These are phyloP conservation scores for Agonopterix alstromeriana DNA, from an alignment of 2,888 invertebrate species.

Conservation along the genomic window DNA sequence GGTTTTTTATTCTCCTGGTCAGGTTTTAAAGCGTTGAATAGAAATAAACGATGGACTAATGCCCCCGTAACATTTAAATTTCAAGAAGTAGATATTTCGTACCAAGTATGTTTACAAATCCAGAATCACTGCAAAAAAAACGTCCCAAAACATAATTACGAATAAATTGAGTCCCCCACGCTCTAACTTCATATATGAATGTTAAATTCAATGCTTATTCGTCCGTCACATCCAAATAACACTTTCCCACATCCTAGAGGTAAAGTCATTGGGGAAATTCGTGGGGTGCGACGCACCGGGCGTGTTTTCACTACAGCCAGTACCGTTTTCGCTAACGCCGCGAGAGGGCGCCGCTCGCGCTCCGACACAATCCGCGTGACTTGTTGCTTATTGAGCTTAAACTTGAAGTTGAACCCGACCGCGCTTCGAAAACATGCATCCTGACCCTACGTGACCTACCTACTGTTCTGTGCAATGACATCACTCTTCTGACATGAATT, in stretches of 20 bases:
- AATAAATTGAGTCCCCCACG: too few relatives aligned
- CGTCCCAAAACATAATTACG: too few relatives aligned
- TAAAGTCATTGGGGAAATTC: constrained; percentile 71
- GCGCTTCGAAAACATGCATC: constrained; percentile 33
- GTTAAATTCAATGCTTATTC: too few relatives aligned
- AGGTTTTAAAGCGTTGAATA: too few relatives aligned
- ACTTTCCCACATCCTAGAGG: constrained; percentile 55
- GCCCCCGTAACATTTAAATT: too few relatives aligned
- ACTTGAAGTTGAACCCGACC: neutral
- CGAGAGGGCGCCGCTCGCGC: constrained; percentile 67
- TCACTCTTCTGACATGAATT: constrained; percentile 57
- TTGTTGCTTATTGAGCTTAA: constrained; percentile 43
- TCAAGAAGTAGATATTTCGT: too few relatives aligned
- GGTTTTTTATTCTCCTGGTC: too few relatives aligned
- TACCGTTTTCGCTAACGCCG: constrained; percentile 63
- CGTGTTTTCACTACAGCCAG: constrained; percentile 65
- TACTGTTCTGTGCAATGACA: constrained; percentile 21
- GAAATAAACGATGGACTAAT: too few relatives aligned
- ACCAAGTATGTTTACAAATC: too few relatives aligned
- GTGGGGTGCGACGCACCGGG: constrained; percentile 67
- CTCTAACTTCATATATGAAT: too few relatives aligned
- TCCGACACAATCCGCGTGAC: constrained; percentile 49
- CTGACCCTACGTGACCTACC: constrained; percentile 29
- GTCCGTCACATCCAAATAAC: constrained; percentile 36
- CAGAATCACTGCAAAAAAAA: too few relatives aligned